Evolutionary conservation across 1,140 invertebrate species (phyloP).

Genomic region (Pseudomyrmex concolor): DNA sequence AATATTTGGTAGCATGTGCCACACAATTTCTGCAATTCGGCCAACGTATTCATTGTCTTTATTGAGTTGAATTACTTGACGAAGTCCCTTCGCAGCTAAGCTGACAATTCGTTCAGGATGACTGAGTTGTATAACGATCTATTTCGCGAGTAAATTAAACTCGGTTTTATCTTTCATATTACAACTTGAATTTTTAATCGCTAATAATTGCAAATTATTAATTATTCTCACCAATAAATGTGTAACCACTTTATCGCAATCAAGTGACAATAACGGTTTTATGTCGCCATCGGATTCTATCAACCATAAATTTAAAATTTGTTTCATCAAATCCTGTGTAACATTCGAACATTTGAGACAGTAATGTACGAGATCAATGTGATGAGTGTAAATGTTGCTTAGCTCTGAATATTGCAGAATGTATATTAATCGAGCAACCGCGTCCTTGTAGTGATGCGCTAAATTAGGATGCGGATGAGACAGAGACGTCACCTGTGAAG

Average conservation of each 20-base stretch:
- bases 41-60: slow-evolving; percentile 24
- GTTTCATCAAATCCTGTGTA: slow-evolving; percentile 45
- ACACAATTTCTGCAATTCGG: slow-evolving; percentile 60
- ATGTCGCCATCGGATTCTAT: slow-evolving; percentile 68
- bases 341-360: slow-evolving; percentile 54
- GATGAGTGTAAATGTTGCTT: slow-evolving; percentile 74
- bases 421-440: slow-evolving; percentile 47
- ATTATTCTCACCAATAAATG: slow-evolving; percentile 62
- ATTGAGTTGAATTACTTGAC: slow-evolving; percentile 35
- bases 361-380: slow-evolving; percentile 71
- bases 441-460: slow-evolving; percentile 41
- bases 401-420: slow-evolving; percentile 56
- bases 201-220: no score
- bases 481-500: slow-evolving; percentile 46
- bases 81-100: slow-evolving; percentile 64
- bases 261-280: slow-evolving; percentile 48
- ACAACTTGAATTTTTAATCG: background rate
- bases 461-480: slow-evolving; percentile 25
- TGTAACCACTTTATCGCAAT: slow-evolving; percentile 39
- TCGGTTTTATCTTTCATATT: background rate
- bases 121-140: slow-evolving; percentile 46
- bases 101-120: slow-evolving; percentile 23
- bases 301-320: slow-evolving; percentile 67
- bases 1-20: slow-evolving; percentile 66
- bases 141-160: background rate